Evolutionary conservation across 1,140 invertebrate genomes (phyloP), one percentile per base, ranked within the genome.

Genomic region (Aleiodes sp.): DNA sequence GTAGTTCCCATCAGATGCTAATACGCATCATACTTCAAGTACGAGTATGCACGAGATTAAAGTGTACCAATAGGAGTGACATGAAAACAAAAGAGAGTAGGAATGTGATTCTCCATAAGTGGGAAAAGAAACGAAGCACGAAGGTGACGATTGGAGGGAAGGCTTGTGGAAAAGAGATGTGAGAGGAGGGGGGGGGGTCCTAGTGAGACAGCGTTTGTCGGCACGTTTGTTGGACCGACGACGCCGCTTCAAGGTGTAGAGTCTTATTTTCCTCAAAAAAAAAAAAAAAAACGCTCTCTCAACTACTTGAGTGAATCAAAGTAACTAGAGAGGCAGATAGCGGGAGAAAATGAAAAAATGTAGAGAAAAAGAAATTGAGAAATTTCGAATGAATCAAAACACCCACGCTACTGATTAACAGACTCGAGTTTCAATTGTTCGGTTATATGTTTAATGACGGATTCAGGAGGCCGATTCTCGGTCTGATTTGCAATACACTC

Each of bases 401-500:
- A 43, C 39, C 12, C 12, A 43, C 39, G n/a, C 19, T 43, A 16
- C 39, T 43, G n/a, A 3, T 43, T 43, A 43, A 16, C 14, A 2
- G 12, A 16, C 19, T n/a, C n/a, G n/a, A n/a, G n/a, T n/a, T n/a
- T n/a, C n/a, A n/a, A n/a, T n/a, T n/a, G 46, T 31, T 19, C 46
- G 39, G 21, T 28, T 70, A 63, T 76, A 80, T 83, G 76, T 80
- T 79, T 76, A 77, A 73, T 60, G 16, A 61, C 12, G 2, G 21
- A 68, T 19, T 28, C 35, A 41, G 61, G 60, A 59, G 28, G 39
- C 39, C n/a, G n/a, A 65, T 63, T 73, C 67, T 43, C 61, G 31
- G 60, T 67, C 78, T 83, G 81, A 84, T 84, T 84, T 84, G 83
- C 80, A 80, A 84, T 84, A 80, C 83, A 84, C n/a, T n/a, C n/a